phyloP scores from a whole-genome alignment of 2,113 vertebrate genomes.

The Epinephelus cyanopodus region DNA sequence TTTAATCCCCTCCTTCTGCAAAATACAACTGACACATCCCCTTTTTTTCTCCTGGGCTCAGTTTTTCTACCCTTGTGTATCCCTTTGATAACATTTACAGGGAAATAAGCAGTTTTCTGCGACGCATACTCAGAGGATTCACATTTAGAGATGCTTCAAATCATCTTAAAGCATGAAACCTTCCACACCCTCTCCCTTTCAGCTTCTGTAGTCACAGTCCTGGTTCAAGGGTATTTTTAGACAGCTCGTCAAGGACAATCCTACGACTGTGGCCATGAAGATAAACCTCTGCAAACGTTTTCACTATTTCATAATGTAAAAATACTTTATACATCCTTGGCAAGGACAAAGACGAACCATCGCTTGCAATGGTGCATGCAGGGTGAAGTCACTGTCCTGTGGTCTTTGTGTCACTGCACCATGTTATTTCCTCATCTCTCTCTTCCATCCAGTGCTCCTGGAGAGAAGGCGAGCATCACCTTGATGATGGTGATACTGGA shows the following conservation, averaged over 20 bases:
- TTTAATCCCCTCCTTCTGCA: constrained; percentile 19
- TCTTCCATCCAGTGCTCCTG: background rate
- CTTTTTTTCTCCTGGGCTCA: constrained; percentile 4
- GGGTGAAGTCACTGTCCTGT: background rate
- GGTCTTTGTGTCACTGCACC: background rate
- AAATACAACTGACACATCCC: background rate
- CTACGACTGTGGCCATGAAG: background rate
- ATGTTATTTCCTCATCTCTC: background rate
- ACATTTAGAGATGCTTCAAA: constrained; percentile 33
- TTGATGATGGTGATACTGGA: constrained; percentile 4
- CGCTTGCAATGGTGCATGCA: background rate
- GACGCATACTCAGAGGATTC: background rate
- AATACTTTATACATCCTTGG: constrained; percentile 1
- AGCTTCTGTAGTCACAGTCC: constrained; percentile 1
- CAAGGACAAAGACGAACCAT: background rate
- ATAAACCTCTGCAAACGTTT: constrained; percentile 19
- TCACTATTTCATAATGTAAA: constrained; percentile 1
- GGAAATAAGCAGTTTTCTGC: constrained; percentile 30
- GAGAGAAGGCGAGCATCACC: background rate
- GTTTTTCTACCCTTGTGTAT: constrained; percentile 32
- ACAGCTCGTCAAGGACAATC: background rate
- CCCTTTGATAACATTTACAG: constrained; percentile 44
- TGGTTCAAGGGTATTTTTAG: constrained; percentile 18
- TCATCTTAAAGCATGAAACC: constrained; percentile 59
- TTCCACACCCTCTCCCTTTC: constrained; percentile 12